Evolutionary conservation across 2,888 invertebrate genomes (phyloP).

Genomic region (Meganola albula): DNA sequence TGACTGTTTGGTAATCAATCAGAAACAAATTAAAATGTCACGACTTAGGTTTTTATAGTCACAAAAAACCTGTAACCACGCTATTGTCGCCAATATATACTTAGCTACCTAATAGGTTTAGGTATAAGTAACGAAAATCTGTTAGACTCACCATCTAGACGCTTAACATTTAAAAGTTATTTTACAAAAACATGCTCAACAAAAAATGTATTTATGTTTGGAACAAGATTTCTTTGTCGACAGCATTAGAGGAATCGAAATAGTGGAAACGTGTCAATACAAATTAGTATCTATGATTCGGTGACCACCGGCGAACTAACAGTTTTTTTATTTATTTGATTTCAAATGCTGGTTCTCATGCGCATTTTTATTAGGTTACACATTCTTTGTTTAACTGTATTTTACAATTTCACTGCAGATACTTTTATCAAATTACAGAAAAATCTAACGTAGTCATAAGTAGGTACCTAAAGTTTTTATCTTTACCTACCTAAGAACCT

Average conservation of each 20-base stretch:
- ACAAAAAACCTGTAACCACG: background rate
- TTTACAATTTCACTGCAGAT: too few relatives aligned
- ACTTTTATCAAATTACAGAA: too few relatives aligned
- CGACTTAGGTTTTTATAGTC: background rate
- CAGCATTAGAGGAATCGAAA: slow-evolving; percentile 64
- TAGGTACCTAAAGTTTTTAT: too few relatives aligned
- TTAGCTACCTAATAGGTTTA: background rate
- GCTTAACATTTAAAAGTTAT: too few relatives aligned
- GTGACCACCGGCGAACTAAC: slow-evolving; percentile 32
- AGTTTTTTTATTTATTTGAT: slow-evolving; percentile 21
- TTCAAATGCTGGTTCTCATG: slow-evolving; percentile 22
- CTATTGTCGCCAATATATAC: background rate
- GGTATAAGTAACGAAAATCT: too few relatives aligned
- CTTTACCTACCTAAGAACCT: too few relatives aligned
- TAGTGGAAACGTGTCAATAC: slow-evolving; percentile 74
- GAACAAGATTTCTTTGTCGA: slow-evolving; percentile 51
- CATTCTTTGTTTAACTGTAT: background rate
- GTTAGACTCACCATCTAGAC: too few relatives aligned
- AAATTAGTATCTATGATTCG: slow-evolving; percentile 56
- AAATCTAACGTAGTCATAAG: too few relatives aligned
- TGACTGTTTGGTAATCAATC: background rate
- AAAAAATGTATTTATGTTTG: slow-evolving; percentile 48
- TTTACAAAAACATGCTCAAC: slow-evolving; percentile 31
- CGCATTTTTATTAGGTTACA: too few relatives aligned
- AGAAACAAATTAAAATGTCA: background rate